Evolutionary conservation across 1,140 invertebrate genomes (phyloP), one percentile per base, ranked within the genome.

Genomic region (Notospermus geniculatus): DNA sequence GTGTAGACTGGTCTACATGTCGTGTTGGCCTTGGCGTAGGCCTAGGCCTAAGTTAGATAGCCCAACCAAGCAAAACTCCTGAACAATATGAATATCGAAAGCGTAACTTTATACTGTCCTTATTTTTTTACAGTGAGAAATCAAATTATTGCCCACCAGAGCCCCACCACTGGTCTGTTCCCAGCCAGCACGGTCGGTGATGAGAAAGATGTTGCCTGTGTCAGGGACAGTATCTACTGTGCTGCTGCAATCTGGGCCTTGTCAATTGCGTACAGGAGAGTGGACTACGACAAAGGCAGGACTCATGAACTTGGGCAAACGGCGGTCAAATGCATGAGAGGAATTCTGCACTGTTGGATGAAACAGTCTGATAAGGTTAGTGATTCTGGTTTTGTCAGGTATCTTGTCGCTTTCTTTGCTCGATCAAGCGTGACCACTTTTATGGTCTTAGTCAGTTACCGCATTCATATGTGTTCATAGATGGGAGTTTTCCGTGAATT

Each of bases 311-410:
- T 99, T n/a, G 93, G 94, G 0, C 96, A 99, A 82, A 93, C 91
- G 46, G 90, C 93, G 27, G 93, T 99, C 0, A 99, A 99, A 84
- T 97, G 94, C 75, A 99, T 99, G 96, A 84, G 97, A 60, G 97
- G 97, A 32, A 96, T 99, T 70, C 83, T 99, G 36, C 90, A 92
- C 78, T 97, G 94, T 79, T 99, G 97, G 97, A 91, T 98, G 72
- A 90, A 90, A 74, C 96, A 99, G 76, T 88, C 94, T 0, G 80
- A 87, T 4, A 87, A 84, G 74, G n/a, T n/a, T n/a, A n/a, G n/a
- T n/a, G n/a, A n/a, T n/a, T n/a, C n/a, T n/a, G n/a, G n/a, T n/a
- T n/a, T n/a, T n/a, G n/a, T n/a, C n/a, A n/a, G n/a, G n/a, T n/a
- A n/a, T n/a, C n/a, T n/a, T n/a, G n/a, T n/a, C n/a, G n/a, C n/a